Evolutionary conservation across 2,113 vertebrate genomes (phyloP), one percentile per base, ranked within the genome.

Genomic region (Micronycteris hirsuta): DNA sequence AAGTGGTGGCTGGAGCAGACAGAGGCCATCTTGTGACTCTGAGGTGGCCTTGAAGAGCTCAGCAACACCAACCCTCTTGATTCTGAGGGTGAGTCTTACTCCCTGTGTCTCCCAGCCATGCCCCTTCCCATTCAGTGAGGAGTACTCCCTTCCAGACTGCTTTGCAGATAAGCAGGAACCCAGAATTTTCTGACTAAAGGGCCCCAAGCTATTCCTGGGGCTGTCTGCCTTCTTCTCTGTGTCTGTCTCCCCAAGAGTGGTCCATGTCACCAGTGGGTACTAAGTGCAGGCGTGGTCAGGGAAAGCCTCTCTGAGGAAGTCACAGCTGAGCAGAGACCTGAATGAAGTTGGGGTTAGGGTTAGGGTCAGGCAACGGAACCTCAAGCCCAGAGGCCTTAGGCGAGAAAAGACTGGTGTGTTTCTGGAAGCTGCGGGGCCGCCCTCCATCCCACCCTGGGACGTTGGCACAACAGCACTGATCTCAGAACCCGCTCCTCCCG

Each of bases 361-460:
- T 12, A 63, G 61, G 61, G 28, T 63, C 28, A 31, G 52, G 49
- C 26, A 84, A 14, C 49, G 38, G 33, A 49, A 6, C 2, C 26
- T 71, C 26, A 65, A 56, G 43, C 10, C 19, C 20, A 85, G 67
- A 61, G 43, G 5, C 19, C 24, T 56, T 11, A 5, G 0, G 43
- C 20, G n/a, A 41, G n/a, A 31, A 65, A 43, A 43, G 15, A 33
- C 1, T 15, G 20, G 3, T 9, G 8, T 49, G 15, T 43, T 54
- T 20, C 13, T 58, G 52, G 73, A 63, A 41, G 16, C 13, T 19
- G 19, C 14, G 31, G 10, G 13, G 17, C 47, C 4, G 17, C 47
- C 19, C 41, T 31, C 19, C 26, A 12, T 2, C 28, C 22, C 5
- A 12, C 2, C 47, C 17, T 49, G 0, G 9, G 41, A 24, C 5